Evolutionary conservation across 2,888 invertebrate species (phyloP), one percentile per base, ranked within the genome.

Genomic region (Cecidostiba fungosa): DNA sequence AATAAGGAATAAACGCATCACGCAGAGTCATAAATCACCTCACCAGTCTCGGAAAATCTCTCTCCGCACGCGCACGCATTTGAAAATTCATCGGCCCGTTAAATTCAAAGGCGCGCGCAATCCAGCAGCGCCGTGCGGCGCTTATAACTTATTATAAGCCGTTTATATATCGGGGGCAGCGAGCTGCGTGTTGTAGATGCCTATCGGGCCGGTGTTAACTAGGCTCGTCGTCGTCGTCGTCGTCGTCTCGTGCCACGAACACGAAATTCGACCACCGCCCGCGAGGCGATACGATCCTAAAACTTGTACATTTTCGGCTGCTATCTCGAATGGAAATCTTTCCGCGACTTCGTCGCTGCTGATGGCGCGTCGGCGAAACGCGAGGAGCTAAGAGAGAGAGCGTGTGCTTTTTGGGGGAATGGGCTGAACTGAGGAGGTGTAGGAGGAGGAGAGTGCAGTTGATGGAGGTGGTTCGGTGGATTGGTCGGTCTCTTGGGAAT

Each of bases 131-230:
- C 54, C 8, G 3, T 1, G 10, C 19, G 39, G 73, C 29, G 74
- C 70, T 74, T 79, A 62, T 76, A 54, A 86, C 74, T 86, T 78
- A 84, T 86, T 82, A 72, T 47, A 62, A 66, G 74, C 50, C 72
- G 72, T 66, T 81, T 80, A 81, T 69, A 77, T 12, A 54, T 76
- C 69, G 77, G 47, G 43, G 78, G 59, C 81, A 82, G 16, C 73
- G 86, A 26, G 12, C 66, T 32, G 78, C 78, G 69, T 43, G 79
- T 77, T 89, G 90, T 90, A 90, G 90, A 90, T 90, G 79, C 77
- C 86, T 90, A 90, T 90, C 90, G 83, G 79, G 73, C 70, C 86
- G 89, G 90, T 90, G 90, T 90, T 90, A 90, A 90, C 90, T 89
- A 89, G 89, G 79, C 85, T 90, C 88, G 87, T 85, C 59, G 85